phyloP scores from a whole-genome alignment of 2,888 invertebrate genomes.

The Drosophila putrida region DNA sequence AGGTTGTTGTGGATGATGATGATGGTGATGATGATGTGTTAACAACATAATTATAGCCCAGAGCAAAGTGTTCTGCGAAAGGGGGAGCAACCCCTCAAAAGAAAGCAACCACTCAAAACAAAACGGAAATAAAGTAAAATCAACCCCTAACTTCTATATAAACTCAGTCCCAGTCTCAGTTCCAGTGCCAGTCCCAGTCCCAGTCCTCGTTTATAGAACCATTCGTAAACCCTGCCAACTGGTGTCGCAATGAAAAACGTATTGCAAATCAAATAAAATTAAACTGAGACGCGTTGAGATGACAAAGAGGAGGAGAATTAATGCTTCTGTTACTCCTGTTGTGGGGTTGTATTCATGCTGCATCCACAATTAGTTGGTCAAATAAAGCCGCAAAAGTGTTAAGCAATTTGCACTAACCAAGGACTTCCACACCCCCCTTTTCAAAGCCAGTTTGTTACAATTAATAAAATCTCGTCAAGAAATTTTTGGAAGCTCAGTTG shows the following conservation, averaged over 20 bases:
- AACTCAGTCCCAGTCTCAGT: neutral
- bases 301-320: neutral
- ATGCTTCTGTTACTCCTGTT: neutral
- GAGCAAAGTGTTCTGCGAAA: constrained; percentile 69
- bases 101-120: constrained; percentile 69
- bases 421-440: constrained; percentile 12
- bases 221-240: constrained; percentile 37
- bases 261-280: constrained; percentile 82
- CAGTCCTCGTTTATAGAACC: constrained; percentile 20
- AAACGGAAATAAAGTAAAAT: constrained; percentile 73
- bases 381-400: constrained; percentile 79
- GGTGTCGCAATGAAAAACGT: constrained; percentile 77
- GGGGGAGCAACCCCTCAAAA: constrained; percentile 65
- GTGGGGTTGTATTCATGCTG: constrained; percentile 39
- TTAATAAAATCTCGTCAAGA: no score
- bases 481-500: no score
- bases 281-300: constrained; percentile 63
- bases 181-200: constrained; percentile 11
- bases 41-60: constrained; percentile 84
- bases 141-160: constrained; percentile 65
- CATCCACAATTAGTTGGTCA: constrained; percentile 79
- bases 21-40: constrained; percentile 82
- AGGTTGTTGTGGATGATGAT: constrained; percentile 39
- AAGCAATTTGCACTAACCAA: constrained; percentile 76
- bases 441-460: no score